phyloP scores from a whole-genome alignment of 2,797 vertebrate genomes.

The Catamblyrhynchus diadema region DNA sequence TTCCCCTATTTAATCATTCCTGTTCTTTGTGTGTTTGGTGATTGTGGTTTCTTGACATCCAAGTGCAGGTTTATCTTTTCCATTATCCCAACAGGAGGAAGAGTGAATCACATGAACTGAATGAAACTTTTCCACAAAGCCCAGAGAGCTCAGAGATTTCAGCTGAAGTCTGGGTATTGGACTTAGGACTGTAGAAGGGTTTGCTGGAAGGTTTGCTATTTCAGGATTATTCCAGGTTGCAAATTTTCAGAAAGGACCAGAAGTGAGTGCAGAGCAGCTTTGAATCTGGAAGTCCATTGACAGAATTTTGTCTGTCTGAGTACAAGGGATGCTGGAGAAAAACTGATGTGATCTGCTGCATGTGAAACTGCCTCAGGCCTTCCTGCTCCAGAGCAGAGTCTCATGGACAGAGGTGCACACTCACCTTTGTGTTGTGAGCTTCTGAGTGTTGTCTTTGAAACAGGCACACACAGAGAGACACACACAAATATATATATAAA shows the following conservation, averaged over 20 bases:
- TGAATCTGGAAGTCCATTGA: neutral
- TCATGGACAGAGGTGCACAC: neutral
- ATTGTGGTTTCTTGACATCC: neutral
- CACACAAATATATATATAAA: neutral
- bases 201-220: neutral
- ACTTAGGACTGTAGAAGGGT: neutral
- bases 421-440: neutral
- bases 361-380: neutral
- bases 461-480: neutral
- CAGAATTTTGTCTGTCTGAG: neutral
- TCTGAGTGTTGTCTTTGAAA: neutral
- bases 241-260: neutral
- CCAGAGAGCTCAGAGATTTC: neutral
- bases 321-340: neutral
- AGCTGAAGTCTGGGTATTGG: rapidly evolving
- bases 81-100: neutral
- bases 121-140: neutral
- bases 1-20: neutral
- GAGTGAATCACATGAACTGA: neutral
- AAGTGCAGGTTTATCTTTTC: neutral
- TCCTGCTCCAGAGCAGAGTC: neutral
- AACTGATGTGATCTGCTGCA: neutral
- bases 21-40: neutral
- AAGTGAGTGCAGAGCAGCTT: neutral
- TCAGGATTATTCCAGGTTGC: neutral